These are phyloP conservation scores for Gasteruption jaculator DNA, from an alignment of 2,888 invertebrate species.

Conservation along the genomic window DNA sequence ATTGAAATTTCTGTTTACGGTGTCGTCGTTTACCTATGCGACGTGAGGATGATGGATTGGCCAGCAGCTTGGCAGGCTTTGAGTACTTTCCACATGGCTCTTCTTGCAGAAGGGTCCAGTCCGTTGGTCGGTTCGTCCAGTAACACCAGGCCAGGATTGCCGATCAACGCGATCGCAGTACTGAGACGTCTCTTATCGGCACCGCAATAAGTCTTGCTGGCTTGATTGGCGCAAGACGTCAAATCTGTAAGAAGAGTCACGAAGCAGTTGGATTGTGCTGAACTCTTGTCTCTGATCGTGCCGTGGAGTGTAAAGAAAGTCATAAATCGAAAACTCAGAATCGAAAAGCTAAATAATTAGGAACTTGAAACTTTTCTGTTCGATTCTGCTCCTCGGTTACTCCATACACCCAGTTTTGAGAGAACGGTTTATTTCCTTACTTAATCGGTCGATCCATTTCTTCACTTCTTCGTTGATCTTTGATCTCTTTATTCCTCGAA, in stretches of 20 bases:
- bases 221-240: slow-evolving; percentile 39
- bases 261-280: too few species aligned
- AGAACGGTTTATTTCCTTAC: slow-evolving; percentile 44
- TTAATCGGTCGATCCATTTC: slow-evolving; percentile 56
- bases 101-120: slow-evolving; percentile 65
- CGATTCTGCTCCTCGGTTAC: too few species aligned
- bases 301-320: too few species aligned
- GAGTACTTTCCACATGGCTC: slow-evolving; percentile 64
- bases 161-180: slow-evolving; percentile 71
- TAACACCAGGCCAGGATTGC: slow-evolving; percentile 64
- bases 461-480: slow-evolving; percentile 52
- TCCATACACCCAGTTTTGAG: too few species aligned
- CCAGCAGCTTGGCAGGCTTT: slow-evolving; percentile 53
- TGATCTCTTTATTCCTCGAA: slow-evolving; percentile 60
- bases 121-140: slow-evolving; percentile 74
- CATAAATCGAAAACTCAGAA: too few species aligned
- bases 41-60: slow-evolving; percentile 65
- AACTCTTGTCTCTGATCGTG: too few species aligned
- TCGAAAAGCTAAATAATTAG: too few species aligned
- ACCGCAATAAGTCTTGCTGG: slow-evolving; percentile 60
- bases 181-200: slow-evolving; percentile 77
- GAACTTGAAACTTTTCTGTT: too few species aligned
- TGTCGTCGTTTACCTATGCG: slow-evolving; percentile 61
- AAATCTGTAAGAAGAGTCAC: slow-evolving; percentile 41
- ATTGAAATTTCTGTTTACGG: too few species aligned